A percentile compares a stretch with the other conserved stretches of the same genome.
These are phyloP conservation scores for Sebastes hubbsi DNA, from an alignment of 2,797 vertebrate species.

Conservation along the genomic window DNA sequence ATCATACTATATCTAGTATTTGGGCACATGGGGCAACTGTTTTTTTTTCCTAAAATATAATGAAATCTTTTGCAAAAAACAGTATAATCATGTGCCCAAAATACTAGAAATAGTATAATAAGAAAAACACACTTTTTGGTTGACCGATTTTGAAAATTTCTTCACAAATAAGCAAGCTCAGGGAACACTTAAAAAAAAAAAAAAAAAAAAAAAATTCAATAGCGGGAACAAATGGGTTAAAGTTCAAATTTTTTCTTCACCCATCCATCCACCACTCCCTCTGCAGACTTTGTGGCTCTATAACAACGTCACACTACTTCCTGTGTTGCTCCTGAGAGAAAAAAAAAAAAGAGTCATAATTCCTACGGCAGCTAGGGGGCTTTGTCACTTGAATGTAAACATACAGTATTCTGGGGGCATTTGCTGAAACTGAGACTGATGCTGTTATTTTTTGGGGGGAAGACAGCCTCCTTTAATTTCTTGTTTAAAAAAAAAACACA, in stretches of 20 bases:
- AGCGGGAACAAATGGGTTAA: background rate
- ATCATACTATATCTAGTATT: no score
- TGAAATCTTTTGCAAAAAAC: no score
- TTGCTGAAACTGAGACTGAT: background rate
- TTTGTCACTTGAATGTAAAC: background rate
- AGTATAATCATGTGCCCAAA: no score
- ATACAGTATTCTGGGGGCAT: background rate
- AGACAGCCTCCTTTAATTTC: conserved; percentile 2
- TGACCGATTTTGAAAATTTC: no score
- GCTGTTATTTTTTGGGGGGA: background rate
- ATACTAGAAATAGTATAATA: no score
- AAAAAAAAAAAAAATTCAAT: no score
- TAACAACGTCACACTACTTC: background rate
- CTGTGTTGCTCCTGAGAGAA: background rate
- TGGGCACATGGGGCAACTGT: no score
- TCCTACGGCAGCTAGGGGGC: background rate
- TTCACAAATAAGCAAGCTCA: no score
- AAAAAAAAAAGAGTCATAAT: background rate
- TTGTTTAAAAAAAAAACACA: background rate
- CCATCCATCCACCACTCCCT: background rate
- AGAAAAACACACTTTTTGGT: no score
- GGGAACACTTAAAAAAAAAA: no score
- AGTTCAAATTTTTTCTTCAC: background rate
- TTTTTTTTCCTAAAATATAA: no score
- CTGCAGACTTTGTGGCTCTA: background rate